Base-by-base conservation (phyloP, 2,113 vertebrate genomes). In the Hydrochoerus hydrochaeris region DNA sequence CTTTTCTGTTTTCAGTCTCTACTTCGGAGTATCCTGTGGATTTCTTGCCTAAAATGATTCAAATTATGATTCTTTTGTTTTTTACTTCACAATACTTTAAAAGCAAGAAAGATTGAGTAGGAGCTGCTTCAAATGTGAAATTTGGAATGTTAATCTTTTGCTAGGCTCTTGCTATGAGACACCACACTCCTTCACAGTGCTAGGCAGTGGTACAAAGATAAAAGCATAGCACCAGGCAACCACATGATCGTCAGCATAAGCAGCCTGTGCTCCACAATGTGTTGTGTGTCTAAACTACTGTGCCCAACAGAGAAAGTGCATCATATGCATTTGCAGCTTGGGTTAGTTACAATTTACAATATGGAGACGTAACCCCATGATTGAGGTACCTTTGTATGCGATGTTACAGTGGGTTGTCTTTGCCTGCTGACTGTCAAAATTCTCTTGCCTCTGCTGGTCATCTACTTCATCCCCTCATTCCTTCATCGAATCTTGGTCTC, bases 231-330 rank as follows among this genome's bases (percentile, higher is more conserved):
- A 24, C 24, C 24, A 5, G 38, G n/a, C 75, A 49, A 2, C 10
- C 62, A 13, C 4, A 26, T 41, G 35, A 58, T 7, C 9, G 3
- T 14, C 2, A 41, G 49, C 24, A 4, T 3, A 30, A 41, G 35
- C 16, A 57, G 20, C 9, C 24, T 4, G 17, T 2, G 3, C 9
- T 69, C 11, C 20, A 1, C 49, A 4, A 2, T 57, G 22, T 28
- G 49, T n/a, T 57, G 16, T 17, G 24, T 8, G 41, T 75, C 84
- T 73, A 12, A 30, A 5, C 67, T 88, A 11, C 4, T n/a, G 57
- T 41, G 24, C 28, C 10, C 49, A 19, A 26, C 19, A 30, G 52
- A 16, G 4, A 12, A 58, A 5, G 24, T 12, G 52, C 26, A 30
- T 22, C 30, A 57, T 7, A 12, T 24, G 13, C 9, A 20, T 44